Base-by-base conservation (phyloP, 2,113 vertebrate species). In the Pluvianellus socialis region DNA sequence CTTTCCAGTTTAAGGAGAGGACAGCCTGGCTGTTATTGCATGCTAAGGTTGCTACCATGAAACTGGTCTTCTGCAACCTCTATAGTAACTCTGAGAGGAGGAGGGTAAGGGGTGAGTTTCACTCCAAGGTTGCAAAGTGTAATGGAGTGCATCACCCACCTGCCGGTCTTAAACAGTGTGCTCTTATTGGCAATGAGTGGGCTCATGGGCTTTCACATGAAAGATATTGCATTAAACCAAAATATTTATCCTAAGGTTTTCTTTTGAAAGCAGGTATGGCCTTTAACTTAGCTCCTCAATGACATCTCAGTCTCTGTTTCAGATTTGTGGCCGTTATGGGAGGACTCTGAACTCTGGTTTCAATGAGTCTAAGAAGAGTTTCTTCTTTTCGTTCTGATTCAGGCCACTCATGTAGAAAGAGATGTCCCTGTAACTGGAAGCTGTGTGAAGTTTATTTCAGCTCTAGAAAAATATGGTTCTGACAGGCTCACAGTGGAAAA, bases 21-120 rank as follows among this genome's bases (percentile, higher is more conserved):
- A 38, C 32, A 63, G n/a, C 5, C 42, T 59, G 30, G 26, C n/a
- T 88, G 30, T 53, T 80, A 24, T 3, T 55, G 22, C 23, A 20
- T 50, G 18, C 50, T 62, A 13, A 35, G 6, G 17, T 2, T 70
- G 35, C 47, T 86, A 10, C 35, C 0, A 0, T 35, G 45, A 59
- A 94, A 53, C 49, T 2, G 2, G 26, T 84, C 17, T 52, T 40
- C 21, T 18, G 49, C 35, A 76, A 10, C 11, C 24, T 33, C 55
- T 45, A 14, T 12, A 61, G 26, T 40, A 81, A 50, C 38, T 68
- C 33, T 0, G 2, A 70, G 42, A 22, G 33, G 33, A 81, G 10
- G 7, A 71, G 17, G 3, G 5, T 24, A 30, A 24, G 11, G 23
- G 40, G 4, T 7, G 21, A 61, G 21, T 62, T 91, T 35, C 23